Conservation (phyloP, 1,140 invertebrate genomes). For the Popillia japonica region DNA sequence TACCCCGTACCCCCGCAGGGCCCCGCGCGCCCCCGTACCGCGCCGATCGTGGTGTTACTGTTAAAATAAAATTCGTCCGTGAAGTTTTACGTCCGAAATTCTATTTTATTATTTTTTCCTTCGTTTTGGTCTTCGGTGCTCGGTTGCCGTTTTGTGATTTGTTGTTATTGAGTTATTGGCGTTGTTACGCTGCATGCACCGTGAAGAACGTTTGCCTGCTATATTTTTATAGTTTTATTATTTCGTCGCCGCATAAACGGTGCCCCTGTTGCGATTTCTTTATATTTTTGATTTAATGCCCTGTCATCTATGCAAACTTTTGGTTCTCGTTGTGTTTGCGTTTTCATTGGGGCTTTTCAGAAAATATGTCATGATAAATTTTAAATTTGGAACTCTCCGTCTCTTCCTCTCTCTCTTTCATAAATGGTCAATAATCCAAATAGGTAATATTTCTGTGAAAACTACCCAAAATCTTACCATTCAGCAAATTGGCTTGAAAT, state of each 20-base stretch:
- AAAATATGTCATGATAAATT: too few species aligned
- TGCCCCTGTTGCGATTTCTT: neutral
- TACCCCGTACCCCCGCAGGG: neutral
- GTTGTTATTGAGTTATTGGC: neutral
- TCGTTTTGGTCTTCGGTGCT: neutral
- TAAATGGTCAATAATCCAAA: too few species aligned
- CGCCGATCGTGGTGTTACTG: neutral
- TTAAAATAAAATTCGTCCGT: constrained; percentile 35
- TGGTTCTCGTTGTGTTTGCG: neutral
- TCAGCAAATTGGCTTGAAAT: too few species aligned
- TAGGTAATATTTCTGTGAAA: neutral
- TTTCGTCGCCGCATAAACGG: neutral
- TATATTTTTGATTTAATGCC: neutral
- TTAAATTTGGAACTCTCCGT: too few species aligned
- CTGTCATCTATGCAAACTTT: neutral
- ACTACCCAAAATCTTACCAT: neutral
- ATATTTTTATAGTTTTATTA: constrained; percentile 11
- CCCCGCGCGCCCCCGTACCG: neutral
- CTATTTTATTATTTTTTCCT: constrained; percentile 31
- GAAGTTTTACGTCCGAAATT: constrained; percentile 33
- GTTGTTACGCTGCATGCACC: neutral
- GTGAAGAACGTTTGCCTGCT: neutral
- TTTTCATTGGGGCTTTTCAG: too few species aligned
- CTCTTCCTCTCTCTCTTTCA: too few species aligned
- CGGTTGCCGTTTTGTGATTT: neutral